These are phyloP conservation scores for Porites lutea DNA, from an alignment of 64 coral and sea anemone species.

Conservation along the genomic window DNA sequence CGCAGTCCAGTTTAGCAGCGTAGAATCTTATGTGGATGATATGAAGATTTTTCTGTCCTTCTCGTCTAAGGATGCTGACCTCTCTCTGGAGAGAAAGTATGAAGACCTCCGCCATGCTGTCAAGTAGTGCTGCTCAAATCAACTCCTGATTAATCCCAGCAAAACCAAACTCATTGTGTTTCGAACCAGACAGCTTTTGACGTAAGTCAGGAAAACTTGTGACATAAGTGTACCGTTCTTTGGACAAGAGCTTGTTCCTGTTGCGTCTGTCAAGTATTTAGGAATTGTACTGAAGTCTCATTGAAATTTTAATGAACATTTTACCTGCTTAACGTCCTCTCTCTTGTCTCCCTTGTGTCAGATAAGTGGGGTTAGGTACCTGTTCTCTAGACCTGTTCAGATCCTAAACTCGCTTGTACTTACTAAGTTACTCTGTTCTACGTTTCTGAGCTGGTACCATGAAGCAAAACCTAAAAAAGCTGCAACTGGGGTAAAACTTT, in stretches of 20 bases:
- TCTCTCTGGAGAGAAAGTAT: neutral
- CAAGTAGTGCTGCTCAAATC: conserved; percentile 2
- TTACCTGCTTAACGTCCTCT: neutral
- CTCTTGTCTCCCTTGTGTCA: neutral
- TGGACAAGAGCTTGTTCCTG: neutral
- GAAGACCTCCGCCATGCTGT: neutral
- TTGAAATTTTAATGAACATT: neutral
- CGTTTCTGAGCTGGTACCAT: neutral
- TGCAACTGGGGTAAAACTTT: neutral
- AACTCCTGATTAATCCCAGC: too few relatives aligned
- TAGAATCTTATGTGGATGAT: conserved; percentile 26
- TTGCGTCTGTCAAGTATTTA: neutral
- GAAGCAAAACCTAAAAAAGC: neutral
- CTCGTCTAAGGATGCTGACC: neutral
- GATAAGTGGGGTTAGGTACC: neutral
- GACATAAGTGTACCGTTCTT: neutral
- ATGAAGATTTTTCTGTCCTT: neutral
- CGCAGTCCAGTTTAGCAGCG: neutral
- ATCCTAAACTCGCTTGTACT: neutral
- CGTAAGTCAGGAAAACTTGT: neutral
- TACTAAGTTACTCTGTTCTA: neutral
- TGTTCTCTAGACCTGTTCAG: neutral
- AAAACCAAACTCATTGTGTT: conserved; percentile 45
- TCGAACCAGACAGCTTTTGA: neutral
- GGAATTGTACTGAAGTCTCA: neutral